Conservation (phyloP, 2,888 invertebrate genomes). For the Catonia carolina region DNA sequence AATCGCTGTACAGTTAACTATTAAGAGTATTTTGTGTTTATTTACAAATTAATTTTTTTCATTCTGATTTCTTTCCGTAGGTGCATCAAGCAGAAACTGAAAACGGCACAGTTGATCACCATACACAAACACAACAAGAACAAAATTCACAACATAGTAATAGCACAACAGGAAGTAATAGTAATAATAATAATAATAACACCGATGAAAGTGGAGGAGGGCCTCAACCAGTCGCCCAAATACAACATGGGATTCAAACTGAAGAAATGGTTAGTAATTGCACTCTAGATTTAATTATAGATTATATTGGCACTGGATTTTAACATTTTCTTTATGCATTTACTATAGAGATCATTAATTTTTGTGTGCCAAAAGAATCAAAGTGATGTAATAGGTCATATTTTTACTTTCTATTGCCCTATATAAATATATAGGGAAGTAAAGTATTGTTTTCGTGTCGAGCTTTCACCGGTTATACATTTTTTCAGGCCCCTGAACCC, state of each 20-base stretch:
- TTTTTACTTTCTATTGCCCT: no score
- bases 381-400: no score
- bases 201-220: slow-evolving; percentile 14
- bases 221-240: slow-evolving; percentile 10
- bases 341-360: not conserved
- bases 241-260: slow-evolving; percentile 23
- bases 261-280: slow-evolving; percentile 28
- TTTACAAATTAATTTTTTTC: no score
- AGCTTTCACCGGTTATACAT: no score
- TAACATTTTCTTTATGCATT: not conserved
- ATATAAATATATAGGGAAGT: no score
- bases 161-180: slow-evolving; percentile 16
- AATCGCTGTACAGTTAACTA: no score
- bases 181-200: slow-evolving; percentile 22
- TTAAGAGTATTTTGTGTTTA: no score
- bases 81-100: slow-evolving; percentile 29
- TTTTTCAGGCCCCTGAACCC: no score
- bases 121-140: slow-evolving; percentile 18
- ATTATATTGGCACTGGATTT: not conserved
- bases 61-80: no score
- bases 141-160: slow-evolving; percentile 28
- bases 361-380: not conserved
- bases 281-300: not conserved
- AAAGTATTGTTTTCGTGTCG: no score
- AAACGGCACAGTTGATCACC: slow-evolving; percentile 21